Conservation (phyloP, 2,113 vertebrate genomes). For the Gobiocypris rarus region DNA sequence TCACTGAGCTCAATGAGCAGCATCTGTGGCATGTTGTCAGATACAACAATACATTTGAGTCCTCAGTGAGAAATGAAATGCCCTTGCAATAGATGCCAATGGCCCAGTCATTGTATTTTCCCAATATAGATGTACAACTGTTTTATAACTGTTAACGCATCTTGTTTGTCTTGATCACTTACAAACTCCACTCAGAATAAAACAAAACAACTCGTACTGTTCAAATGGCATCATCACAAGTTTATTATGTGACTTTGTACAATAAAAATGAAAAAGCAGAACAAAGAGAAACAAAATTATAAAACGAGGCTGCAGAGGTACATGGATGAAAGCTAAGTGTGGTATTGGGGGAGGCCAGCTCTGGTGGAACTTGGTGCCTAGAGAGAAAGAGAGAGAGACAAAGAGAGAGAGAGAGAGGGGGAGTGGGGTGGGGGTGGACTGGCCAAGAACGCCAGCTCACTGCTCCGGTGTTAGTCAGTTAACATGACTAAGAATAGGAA, state of each 20-base stretch:
- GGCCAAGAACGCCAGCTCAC: constrained; percentile 20
- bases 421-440: too few species aligned
- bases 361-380: not conserved
- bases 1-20: not conserved
- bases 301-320: constrained; percentile 80
- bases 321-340: constrained; percentile 87
- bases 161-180: not conserved
- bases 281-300: constrained; percentile 21
- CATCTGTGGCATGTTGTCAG: not conserved
- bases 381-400: not conserved
- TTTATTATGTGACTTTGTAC: constrained; percentile 98
- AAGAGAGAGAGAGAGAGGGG: too few species aligned
- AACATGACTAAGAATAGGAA: not conserved
- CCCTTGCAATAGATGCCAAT: not conserved
- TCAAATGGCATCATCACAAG: constrained; percentile 80
- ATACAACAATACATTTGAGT: not conserved
- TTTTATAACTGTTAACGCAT: not conserved
- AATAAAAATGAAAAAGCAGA: constrained; percentile 82
- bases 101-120: not conserved
- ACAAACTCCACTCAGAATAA: not conserved
- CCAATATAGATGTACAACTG: too few species aligned
- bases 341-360: constrained; percentile 70
- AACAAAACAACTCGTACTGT: not conserved
- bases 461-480: not conserved
- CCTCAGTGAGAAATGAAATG: not conserved